These are phyloP conservation scores for Dolichomitus sp. DNA, from an alignment of 2,888 invertebrate species.

Conservation along the genomic window DNA sequence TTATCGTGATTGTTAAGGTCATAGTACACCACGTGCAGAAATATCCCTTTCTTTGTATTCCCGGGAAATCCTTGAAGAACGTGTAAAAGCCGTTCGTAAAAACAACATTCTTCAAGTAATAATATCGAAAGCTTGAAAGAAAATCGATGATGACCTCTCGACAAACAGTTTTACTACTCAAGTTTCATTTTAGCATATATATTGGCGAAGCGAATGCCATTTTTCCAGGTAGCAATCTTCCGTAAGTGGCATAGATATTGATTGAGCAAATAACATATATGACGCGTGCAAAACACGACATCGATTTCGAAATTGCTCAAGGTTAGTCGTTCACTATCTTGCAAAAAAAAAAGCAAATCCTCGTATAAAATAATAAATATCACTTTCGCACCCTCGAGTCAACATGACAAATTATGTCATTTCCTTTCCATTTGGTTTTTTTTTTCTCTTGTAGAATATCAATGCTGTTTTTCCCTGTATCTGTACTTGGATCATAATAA, in stretches of 20 bases:
- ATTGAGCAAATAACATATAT: neutral
- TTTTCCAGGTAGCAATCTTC: neutral
- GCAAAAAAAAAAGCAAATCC: neutral
- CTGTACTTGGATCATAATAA: neutral
- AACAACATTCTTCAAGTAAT: neutral
- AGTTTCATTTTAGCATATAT: neutral
- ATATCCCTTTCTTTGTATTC: neutral
- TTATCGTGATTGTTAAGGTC: too few species aligned
- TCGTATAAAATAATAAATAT: neutral
- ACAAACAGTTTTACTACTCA: neutral
- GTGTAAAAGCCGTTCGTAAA: neutral
- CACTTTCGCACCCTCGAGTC: neutral
- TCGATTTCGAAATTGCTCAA: neutral
- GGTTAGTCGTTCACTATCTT: neutral
- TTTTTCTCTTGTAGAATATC: neutral
- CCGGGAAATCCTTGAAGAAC: neutral
- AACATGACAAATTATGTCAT: neutral
- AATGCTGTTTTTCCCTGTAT: neutral
- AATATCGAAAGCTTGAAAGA: neutral
- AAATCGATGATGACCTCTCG: conserved; percentile 6
- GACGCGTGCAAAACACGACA: neutral
- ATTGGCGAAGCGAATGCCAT: neutral
- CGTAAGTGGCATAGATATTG: neutral
- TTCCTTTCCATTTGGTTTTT: neutral
- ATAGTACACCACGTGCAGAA: too few species aligned